Percentiles rank a stretch among this genome's conserved stretches.
phyloP scores from a whole-genome alignment of 2,797 vertebrate genomes.

The Pteropus rufus region DNA sequence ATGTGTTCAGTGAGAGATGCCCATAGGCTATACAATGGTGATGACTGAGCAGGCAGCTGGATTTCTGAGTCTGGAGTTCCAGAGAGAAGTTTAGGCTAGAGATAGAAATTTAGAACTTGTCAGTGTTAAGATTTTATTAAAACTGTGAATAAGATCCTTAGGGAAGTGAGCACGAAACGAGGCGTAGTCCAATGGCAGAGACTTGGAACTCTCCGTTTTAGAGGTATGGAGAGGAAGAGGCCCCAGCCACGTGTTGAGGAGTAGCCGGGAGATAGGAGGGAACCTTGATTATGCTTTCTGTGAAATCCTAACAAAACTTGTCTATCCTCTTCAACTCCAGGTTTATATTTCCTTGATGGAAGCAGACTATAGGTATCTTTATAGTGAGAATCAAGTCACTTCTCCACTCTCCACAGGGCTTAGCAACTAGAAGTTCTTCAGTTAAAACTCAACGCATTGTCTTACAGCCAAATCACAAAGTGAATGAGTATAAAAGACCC shows the following conservation, averaged over 20 bases:
- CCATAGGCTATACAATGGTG: background rate
- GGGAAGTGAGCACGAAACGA: background rate
- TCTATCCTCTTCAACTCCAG: background rate
- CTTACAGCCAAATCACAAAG: slow-evolving; percentile 14
- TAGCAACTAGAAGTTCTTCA: background rate
- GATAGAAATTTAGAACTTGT: background rate
- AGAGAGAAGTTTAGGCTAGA: background rate
- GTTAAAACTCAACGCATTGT: background rate
- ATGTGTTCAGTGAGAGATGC: background rate
- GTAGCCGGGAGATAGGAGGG: background rate
- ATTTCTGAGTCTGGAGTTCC: background rate
- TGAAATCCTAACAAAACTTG: background rate
- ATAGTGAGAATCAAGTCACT: background rate
- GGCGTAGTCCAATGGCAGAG: background rate
- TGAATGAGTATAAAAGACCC: background rate
- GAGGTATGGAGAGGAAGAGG: background rate
- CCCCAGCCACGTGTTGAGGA: background rate
- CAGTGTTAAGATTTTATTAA: background rate
- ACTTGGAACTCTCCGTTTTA: background rate
- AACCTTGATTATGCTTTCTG: background rate
- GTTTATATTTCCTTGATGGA: background rate
- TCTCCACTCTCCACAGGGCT: background rate
- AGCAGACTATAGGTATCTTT: background rate
- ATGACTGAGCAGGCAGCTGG: background rate
- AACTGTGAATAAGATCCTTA: background rate